phyloP scores from a whole-genome alignment of 2,797 vertebrate species.

The Echiichthys vipera region DNA sequence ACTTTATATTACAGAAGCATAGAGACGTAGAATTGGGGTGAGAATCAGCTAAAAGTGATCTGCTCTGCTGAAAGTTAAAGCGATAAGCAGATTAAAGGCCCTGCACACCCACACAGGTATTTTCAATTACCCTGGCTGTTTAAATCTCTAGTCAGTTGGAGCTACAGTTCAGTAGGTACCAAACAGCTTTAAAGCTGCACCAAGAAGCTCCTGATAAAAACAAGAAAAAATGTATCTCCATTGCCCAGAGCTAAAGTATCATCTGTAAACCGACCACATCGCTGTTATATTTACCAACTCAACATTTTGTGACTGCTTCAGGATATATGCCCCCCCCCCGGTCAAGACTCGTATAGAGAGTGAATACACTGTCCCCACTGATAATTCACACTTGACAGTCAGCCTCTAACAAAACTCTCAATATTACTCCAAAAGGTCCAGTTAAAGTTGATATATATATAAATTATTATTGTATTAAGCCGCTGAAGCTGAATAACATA shows the following conservation, averaged over 20 bases:
- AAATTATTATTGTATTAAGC: no score
- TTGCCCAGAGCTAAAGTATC: background rate
- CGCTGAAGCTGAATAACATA: no score
- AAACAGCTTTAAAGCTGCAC: background rate
- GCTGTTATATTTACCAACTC: background rate
- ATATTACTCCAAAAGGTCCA: background rate
- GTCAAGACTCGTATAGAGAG: background rate
- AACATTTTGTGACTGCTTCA: background rate
- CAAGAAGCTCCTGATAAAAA: background rate
- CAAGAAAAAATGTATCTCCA: background rate
- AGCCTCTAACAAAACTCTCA: background rate
- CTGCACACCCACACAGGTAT: background rate
- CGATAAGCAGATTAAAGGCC: background rate
- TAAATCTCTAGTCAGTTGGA: background rate
- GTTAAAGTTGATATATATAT: background rate
- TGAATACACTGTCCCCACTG: background rate
- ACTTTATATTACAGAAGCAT: no score
- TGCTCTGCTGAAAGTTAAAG: background rate
- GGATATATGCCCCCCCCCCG: background rate
- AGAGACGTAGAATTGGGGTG: no score
- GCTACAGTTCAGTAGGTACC: background rate
- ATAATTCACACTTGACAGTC: background rate
- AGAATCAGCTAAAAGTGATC: background rate
- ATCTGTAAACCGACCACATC: background rate
- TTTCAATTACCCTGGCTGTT: background rate